These are phyloP conservation scores for Nyctibius grandis DNA, from an alignment of 2,797 vertebrate species.

Conservation along the genomic window DNA sequence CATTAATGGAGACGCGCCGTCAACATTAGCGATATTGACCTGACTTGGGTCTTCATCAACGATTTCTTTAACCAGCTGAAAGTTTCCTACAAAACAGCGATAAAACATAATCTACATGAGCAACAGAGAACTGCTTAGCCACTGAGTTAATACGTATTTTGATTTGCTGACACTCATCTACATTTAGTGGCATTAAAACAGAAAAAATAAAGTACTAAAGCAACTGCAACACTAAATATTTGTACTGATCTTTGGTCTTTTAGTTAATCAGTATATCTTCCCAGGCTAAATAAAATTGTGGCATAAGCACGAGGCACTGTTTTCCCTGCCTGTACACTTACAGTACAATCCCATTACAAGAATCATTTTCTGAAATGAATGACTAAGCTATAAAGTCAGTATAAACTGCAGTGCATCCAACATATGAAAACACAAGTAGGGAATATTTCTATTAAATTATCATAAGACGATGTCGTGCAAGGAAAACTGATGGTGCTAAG, in stretches of 20 bases:
- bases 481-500: not conserved
- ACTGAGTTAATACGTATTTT: not conserved
- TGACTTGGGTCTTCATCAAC: conserved; percentile 88
- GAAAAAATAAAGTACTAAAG: not conserved
- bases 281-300: not conserved
- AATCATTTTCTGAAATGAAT: not conserved
- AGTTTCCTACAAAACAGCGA: conserved; percentile 79
- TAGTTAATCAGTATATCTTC: not conserved
- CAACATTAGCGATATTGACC: conserved; percentile 90
- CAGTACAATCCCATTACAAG: not conserved
- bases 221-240: not conserved
- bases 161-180: not conserved
- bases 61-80: conserved; percentile 93
- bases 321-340: not conserved
- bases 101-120: not conserved
- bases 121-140: not conserved
- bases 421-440: not conserved
- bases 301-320: not conserved
- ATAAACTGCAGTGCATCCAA: not conserved
- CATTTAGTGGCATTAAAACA: not conserved
- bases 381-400: not conserved
- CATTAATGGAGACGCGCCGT: conserved; percentile 94
- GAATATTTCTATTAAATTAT: not conserved
- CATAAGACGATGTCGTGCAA: rapidly evolving
- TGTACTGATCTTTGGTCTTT: not conserved